A percentile compares a stretch with the other conserved stretches of the same genome.
phyloP scores from a whole-genome alignment of 2,888 invertebrate species.

The Pseudanteris insignis region DNA sequence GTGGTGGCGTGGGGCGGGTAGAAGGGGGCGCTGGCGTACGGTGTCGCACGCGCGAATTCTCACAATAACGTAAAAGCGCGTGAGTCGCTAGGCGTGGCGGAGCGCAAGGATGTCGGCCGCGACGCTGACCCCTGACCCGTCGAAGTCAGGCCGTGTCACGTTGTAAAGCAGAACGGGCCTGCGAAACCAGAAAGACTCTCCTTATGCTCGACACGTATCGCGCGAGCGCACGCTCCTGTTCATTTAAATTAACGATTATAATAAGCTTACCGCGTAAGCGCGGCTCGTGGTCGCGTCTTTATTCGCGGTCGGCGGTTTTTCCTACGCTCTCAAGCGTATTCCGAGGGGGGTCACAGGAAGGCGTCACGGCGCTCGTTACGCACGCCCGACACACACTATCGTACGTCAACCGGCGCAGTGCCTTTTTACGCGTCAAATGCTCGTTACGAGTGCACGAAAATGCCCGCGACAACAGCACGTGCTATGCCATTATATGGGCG shows the following conservation, averaged over 20 bases:
- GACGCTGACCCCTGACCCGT: too few relatives aligned
- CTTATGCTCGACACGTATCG: constrained; percentile 62
- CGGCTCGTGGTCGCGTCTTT: constrained; percentile 2
- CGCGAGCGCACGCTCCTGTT: constrained; percentile 56
- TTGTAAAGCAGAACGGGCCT: constrained; percentile 59
- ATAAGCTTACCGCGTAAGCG: constrained; percentile 42
- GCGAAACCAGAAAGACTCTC: constrained; percentile 51
- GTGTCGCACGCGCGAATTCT: constrained; percentile 12
- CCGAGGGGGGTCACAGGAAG: constrained; percentile 40
- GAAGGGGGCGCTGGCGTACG: too few relatives aligned
- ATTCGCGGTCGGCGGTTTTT: constrained; percentile 27
- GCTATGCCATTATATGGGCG: constrained; percentile 32
- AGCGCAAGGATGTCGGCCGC: constrained; percentile 51
- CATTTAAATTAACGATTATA: constrained; percentile 60
- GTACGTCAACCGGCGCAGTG: constrained; percentile 26
- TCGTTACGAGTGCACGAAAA: constrained; percentile 11
- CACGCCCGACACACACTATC: constrained; percentile 44
- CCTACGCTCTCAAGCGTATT: too few relatives aligned
- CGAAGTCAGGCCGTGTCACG: constrained; percentile 52
- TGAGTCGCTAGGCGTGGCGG: constrained; percentile 23
- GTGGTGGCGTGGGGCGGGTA: too few relatives aligned
- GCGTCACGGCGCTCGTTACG: constrained; percentile 45
- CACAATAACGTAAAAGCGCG: constrained; percentile 11
- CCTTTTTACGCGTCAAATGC: constrained; percentile 1
- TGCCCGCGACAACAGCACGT: constrained; percentile 33